Evolutionary conservation across 2,113 vertebrate genomes (phyloP).

Genomic region (Origma solitaria): DNA sequence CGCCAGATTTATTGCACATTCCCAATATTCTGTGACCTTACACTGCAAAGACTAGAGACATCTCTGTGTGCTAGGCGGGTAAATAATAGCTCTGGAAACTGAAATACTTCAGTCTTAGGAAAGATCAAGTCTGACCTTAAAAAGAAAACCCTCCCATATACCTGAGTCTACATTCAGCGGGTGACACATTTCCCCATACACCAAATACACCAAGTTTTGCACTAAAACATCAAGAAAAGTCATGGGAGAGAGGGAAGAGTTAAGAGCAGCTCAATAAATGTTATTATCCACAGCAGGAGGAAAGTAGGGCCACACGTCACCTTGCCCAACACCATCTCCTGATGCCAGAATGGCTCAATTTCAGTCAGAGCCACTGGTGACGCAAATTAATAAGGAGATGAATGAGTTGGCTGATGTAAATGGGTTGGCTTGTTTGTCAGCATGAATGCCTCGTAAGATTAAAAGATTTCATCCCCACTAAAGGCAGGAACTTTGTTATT

Average conservation of each 20-base stretch:
- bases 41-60: background rate
- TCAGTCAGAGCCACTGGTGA: background rate
- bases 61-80: no score
- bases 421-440: constrained; percentile 3
- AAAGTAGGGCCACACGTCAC: background rate
- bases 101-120: background rate
- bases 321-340: background rate
- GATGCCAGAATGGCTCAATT: background rate
- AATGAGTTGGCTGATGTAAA: background rate
- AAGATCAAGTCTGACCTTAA: background rate
- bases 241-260: background rate
- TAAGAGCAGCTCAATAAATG: background rate
- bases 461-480: background rate
- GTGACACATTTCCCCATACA: background rate
- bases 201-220: background rate
- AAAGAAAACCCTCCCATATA: background rate
- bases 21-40: background rate
- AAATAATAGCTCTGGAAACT: background rate
- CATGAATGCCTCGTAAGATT: background rate
- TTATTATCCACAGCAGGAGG: background rate
- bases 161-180: background rate
- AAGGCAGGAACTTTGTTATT: background rate
- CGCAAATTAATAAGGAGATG: background rate
- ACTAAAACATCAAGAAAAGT: background rate
- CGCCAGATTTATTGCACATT: background rate